Conservation (phyloP, 35 echinoderm and acorn worm genomes). For the Patiria miniata region DNA sequence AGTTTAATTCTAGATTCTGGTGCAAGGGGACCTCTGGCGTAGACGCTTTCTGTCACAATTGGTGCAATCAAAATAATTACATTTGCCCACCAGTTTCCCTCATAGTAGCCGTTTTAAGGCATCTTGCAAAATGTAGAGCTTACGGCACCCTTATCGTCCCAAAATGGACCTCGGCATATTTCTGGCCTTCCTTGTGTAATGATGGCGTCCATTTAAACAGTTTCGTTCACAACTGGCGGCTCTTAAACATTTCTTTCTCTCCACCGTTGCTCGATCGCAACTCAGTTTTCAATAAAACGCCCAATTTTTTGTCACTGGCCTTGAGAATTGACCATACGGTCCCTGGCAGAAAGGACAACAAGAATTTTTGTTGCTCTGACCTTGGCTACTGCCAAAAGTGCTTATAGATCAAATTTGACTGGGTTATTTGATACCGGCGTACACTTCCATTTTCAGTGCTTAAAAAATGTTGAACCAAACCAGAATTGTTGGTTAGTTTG, state of each 20-base stretch:
- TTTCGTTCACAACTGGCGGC: constrained; percentile 41
- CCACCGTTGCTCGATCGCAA: not conserved
- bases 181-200: constrained; percentile 48
- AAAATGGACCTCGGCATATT: constrained; percentile 44
- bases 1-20: constrained; percentile 50
- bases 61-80: constrained; percentile 42
- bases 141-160: constrained; percentile 20
- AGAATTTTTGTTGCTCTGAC: constrained; percentile 31
- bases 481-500: no score
- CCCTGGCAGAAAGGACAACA: not conserved
- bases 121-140: not conserved
- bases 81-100: constrained; percentile 39
- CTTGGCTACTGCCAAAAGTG: constrained; percentile 19
- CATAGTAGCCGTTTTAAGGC: not conserved
- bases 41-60: constrained; percentile 55
- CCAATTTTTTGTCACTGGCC: constrained; percentile 28
- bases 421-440: no score
- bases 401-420: not conserved
- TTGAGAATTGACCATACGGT: constrained; percentile 9
- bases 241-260: constrained; percentile 13
- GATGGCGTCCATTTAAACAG: constrained; percentile 23
- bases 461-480: no score
- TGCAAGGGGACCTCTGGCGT: constrained; percentile 12
- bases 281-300: constrained; percentile 9
- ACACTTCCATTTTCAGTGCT: no score